phyloP scores from a whole-genome alignment of 1,140 invertebrate genomes.

The Aradophagus sp. region DNA sequence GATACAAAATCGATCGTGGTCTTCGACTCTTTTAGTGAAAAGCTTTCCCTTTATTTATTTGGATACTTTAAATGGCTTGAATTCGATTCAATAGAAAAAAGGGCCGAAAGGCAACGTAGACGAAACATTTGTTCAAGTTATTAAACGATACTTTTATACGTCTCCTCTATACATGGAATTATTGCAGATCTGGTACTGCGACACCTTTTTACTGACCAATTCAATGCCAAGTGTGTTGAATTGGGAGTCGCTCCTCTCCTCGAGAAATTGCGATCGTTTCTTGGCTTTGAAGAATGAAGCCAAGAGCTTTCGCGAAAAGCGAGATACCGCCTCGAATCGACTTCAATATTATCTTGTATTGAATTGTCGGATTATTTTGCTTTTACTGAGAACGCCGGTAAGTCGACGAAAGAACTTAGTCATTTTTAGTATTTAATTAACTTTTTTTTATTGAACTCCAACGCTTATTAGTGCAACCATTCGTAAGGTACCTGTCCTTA shows the following conservation, averaged over 20 bases:
- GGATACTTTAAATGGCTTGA: slow-evolving; percentile 21
- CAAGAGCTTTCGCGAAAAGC: slow-evolving; percentile 44
- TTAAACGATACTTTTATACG: slow-evolving; percentile 41
- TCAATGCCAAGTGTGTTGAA: slow-evolving; percentile 39
- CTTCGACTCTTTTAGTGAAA: too few species aligned
- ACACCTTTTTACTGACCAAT: slow-evolving; percentile 52
- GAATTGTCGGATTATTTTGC: slow-evolving; percentile 50
- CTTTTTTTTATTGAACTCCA: too few species aligned
- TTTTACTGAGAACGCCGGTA: slow-evolving; percentile 18
- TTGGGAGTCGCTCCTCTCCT: slow-evolving; percentile 38
- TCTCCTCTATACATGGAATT: slow-evolving; percentile 46
- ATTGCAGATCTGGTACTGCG: slow-evolving; percentile 39
- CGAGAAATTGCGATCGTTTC: slow-evolving; percentile 53
- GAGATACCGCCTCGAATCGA: slow-evolving; percentile 39
- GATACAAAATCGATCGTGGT: too few species aligned
- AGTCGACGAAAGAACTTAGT: slow-evolving; percentile 22
- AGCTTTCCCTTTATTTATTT: too few species aligned
- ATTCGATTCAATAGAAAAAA: slow-evolving; percentile 28
- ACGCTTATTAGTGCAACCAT: too few species aligned
- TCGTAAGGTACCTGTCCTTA: too few species aligned
- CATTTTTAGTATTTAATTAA: too few species aligned
- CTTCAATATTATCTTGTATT: slow-evolving; percentile 50
- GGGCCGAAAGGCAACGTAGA: slow-evolving; percentile 16
- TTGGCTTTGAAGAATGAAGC: slow-evolving; percentile 47
- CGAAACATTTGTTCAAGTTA: slow-evolving; percentile 56